Evolutionary conservation across 2,113 vertebrate genomes (phyloP), one percentile per base, ranked within the genome.

Genomic region (Arizona elegans): DNA sequence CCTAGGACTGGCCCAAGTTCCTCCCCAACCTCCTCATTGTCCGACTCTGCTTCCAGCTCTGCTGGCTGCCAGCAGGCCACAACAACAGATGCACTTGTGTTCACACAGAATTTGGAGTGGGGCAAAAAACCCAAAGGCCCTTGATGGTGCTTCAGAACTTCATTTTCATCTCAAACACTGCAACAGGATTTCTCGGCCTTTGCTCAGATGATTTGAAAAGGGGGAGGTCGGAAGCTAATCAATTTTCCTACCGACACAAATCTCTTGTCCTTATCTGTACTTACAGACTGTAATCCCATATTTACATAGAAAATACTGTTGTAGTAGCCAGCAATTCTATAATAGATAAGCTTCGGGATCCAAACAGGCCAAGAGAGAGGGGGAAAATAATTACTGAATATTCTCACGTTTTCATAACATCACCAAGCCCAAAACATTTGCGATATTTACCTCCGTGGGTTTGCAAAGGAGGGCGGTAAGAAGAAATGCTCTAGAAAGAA

Each of bases 301-400:
- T 91, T 94, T 85, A 19, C 38, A 43, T 0, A 0, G 1, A 15
- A 13, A 23, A 10, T 90, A 53, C 92, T 75, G 86, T 19, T 94
- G 58, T 43, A 50, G 47, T 87, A 87, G 47, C 70, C 70, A 89
- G 88, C 75, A 53, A 93, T 86, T 85, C 29, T 93, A 17, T 88
- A 38, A 12, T 17, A 8, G 0, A 47, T 86, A 56, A 55, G 47
- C 17, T 92, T 75, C 81, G 81, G n/a, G 89, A 19, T 53, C 23
- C 50, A 26, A 0, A 15, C 33, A 0, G 33, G 75, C 26, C 10
- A 47, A 58, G 54, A 0, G 24, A n/a, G 65, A 29, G 26, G 10
- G 24, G 54, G 0, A 11, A 15, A 43, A 29, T 53, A 52, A 81
- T 50, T 21, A 19, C 50, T 19, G 54, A 75, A 91, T 88, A 75